Conservation (phyloP, 1,140 invertebrate species). For the Drosophila funebris region DNA sequence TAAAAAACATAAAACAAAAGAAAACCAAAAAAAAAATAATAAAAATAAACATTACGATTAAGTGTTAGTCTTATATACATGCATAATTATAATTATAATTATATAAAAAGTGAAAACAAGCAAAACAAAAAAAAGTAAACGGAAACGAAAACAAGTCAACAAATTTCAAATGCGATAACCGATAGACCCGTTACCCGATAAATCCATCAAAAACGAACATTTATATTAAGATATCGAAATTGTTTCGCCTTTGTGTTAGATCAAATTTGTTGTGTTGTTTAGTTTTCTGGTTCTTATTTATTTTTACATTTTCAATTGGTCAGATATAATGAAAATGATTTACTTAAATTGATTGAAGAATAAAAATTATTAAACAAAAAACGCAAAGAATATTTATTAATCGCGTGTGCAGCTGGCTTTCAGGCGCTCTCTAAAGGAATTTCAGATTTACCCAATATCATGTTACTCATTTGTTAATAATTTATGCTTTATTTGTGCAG, state of each 20-base stretch:
- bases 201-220: slow-evolving; percentile 27
- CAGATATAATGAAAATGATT: slow-evolving; percentile 68
- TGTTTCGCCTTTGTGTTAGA: slow-evolving; percentile 70
- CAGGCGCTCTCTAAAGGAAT: neutral
- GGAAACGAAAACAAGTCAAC: slow-evolving; percentile 37
- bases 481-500: slow-evolving; percentile 84
- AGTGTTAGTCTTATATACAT: slow-evolving; percentile 82
- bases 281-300: slow-evolving; percentile 36
- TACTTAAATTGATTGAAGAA: slow-evolving; percentile 80
- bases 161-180: slow-evolving; percentile 51
- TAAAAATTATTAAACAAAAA: slow-evolving; percentile 83
- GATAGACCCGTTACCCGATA: slow-evolving; percentile 25
- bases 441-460: neutral
- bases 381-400: neutral
- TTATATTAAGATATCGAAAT: slow-evolving; percentile 60
- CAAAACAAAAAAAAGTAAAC: slow-evolving; percentile 55
- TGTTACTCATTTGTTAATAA: neutral
- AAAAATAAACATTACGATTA: slow-evolving; percentile 63
- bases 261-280: slow-evolving; percentile 54
- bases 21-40: slow-evolving; percentile 40
- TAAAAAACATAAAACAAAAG: slow-evolving; percentile 49
- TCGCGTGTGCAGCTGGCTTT: slow-evolving; percentile 42
- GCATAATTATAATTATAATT: slow-evolving; percentile 53
- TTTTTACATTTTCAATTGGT: slow-evolving; percentile 61
- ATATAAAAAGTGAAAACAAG: slow-evolving; percentile 43